Conservation (phyloP, 2,797 vertebrate genomes). For the Miichthys miiuy region DNA sequence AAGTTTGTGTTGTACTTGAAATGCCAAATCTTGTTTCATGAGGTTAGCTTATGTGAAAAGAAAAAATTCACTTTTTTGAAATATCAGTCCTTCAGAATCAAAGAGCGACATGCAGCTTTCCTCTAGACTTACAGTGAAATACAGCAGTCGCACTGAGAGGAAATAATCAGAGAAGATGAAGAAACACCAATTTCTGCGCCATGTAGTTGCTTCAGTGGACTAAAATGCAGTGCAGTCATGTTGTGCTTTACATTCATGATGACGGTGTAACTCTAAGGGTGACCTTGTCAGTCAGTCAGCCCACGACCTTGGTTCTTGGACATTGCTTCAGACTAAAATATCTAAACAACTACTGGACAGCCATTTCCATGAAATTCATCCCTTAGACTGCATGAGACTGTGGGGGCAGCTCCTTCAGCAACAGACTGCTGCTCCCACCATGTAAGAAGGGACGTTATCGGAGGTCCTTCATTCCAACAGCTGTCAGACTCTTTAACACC, state of each 20-base stretch:
- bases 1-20: background rate
- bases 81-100: constrained; percentile 19
- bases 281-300: background rate
- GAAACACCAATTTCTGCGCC: background rate
- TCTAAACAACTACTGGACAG: no score
- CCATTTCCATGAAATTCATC: no score
- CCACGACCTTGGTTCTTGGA: no score
- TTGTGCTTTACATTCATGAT: background rate
- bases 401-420: no score
- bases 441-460: no score
- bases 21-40: background rate
- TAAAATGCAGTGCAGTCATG: background rate
- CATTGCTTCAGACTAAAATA: background rate
- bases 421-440: no score
- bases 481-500: no score
- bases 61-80: background rate
- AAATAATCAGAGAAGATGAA: constrained; percentile 2
- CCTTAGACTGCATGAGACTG: no score
- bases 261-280: background rate
- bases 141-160: background rate
- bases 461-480: no score
- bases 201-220: background rate
- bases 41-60: background rate
- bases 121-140: background rate
- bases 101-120: background rate